Conservation (phyloP, 2,888 invertebrate species). For the Torymus tubicola region DNA sequence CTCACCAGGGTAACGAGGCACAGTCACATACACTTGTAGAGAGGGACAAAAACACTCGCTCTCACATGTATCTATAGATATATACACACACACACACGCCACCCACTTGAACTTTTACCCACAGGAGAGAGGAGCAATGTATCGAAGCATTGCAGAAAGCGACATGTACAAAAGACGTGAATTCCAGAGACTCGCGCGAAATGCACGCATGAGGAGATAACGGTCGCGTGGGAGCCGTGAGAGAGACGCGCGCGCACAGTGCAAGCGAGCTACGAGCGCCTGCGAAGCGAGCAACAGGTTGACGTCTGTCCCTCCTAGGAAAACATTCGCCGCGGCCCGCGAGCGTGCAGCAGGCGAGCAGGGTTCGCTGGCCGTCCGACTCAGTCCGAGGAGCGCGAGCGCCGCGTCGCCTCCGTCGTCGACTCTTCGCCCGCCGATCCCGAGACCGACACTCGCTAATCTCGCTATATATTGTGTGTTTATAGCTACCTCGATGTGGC, state of each 20-base stretch:
- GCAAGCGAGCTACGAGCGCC: not conserved
- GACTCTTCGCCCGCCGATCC: no score
- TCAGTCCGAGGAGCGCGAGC: slow-evolving; percentile 30
- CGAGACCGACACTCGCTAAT: no score
- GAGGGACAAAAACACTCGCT: no score
- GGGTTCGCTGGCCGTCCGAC: slow-evolving; percentile 43
- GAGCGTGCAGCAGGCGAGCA: no score
- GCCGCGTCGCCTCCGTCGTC: slow-evolving; percentile 28
- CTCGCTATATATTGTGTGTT: no score
- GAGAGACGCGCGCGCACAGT: not conserved
- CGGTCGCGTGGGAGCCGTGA: not conserved
- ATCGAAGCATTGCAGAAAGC: no score
- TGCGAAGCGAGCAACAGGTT: slow-evolving; percentile 38
- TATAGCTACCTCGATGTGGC: slow-evolving; percentile 26
- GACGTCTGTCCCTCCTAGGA: slow-evolving; percentile 31
- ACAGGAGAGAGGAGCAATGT: no score
- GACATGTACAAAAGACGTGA: not conserved
- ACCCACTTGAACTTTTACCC: slow-evolving; percentile 39
- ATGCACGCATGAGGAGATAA: not conserved
- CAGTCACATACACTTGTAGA: no score
- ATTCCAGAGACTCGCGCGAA: not conserved
- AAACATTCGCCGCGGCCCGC: slow-evolving; percentile 38
- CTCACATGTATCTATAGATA: no score
- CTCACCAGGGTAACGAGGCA: no score
- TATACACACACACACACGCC: not conserved